phyloP scores from a whole-genome alignment of 2,797 vertebrate genomes.

The Lagocephalus sceleratus region DNA sequence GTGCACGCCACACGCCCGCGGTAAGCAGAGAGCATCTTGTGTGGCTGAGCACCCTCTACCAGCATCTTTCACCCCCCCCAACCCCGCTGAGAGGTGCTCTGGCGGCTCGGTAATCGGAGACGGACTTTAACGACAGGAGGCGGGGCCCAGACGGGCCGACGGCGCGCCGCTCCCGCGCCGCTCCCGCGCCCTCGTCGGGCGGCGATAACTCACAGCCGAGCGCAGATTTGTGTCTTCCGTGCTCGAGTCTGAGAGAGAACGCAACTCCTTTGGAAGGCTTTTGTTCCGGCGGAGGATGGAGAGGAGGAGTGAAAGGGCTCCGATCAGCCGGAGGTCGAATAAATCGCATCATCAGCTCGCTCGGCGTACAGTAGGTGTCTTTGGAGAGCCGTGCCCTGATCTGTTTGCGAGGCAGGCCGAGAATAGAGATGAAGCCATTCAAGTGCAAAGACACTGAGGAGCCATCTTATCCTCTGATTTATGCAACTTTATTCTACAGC shows the following conservation, averaged over 20 bases:
- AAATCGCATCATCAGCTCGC: slow-evolving; percentile 54
- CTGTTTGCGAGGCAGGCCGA: slow-evolving; percentile 49
- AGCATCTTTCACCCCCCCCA: slow-evolving; percentile 43
- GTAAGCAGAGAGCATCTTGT: slow-evolving; percentile 31
- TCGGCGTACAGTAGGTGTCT: slow-evolving; percentile 55
- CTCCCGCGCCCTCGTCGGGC: slow-evolving; percentile 12
- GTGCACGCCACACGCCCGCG: slow-evolving; percentile 4
- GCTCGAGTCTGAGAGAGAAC: background rate
- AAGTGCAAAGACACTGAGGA: slow-evolving; percentile 40
- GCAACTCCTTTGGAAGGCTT: slow-evolving; percentile 55
- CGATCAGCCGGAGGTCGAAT: slow-evolving; percentile 36
- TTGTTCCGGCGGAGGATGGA: slow-evolving; percentile 26
- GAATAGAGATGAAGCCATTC: slow-evolving; percentile 56
- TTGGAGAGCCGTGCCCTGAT: slow-evolving; percentile 36
- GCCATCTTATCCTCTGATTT: slow-evolving; percentile 52
- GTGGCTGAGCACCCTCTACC: slow-evolving; percentile 39
- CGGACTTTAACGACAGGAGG: slow-evolving; percentile 42
- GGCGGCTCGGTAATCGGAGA: slow-evolving; percentile 22
- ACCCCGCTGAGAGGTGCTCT: slow-evolving; percentile 35
- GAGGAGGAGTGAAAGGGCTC: slow-evolving; percentile 43
- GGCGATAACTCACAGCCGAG: slow-evolving; percentile 41
- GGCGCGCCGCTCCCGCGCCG: slow-evolving; percentile 3
- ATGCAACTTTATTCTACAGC: slow-evolving; percentile 56
- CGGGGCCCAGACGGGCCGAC: slow-evolving; percentile 39
- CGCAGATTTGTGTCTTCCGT: slow-evolving; percentile 20